phyloP scores from a whole-genome alignment of 2,888 invertebrate genomes.

The Aphelenchoides bicaudatus region DNA sequence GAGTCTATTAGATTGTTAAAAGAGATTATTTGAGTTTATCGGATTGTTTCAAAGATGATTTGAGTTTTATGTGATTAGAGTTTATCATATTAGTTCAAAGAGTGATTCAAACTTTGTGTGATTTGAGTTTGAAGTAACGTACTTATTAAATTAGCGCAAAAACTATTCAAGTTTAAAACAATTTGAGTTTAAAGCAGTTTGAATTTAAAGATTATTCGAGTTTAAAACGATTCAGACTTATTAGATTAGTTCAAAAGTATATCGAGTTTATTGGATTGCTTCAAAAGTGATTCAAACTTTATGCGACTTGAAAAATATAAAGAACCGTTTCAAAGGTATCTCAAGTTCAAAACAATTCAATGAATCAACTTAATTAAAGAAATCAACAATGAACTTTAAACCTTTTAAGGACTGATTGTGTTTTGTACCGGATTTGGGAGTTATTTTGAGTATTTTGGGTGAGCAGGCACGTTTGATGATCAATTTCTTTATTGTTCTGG shows the following conservation, averaged over 20 bases:
- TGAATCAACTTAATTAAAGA: too few relatives aligned
- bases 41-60: too few relatives aligned
- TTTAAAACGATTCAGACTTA: too few relatives aligned
- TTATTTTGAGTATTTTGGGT: constrained; percentile 79
- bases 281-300: constrained; percentile 17
- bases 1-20: not conserved
- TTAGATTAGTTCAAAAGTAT: too few relatives aligned
- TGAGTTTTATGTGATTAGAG: not conserved
- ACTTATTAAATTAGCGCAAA: too few relatives aligned
- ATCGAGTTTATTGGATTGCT: not conserved
- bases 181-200: too few relatives aligned
- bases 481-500: constrained; percentile 81
- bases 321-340: too few relatives aligned
- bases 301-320: not conserved
- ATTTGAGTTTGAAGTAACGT: not conserved
- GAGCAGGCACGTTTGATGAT: constrained; percentile 74
- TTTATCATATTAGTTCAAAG: constrained; percentile 12
- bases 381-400: too few relatives aligned
- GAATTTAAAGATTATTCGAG: too few relatives aligned
- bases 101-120: constrained; percentile 12
- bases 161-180: too few relatives aligned
- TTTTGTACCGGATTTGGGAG: constrained; percentile 85
- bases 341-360: not conserved
- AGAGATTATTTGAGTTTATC: not conserved
- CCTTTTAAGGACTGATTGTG: constrained; percentile 76